Conservation (phyloP, 2,113 vertebrate species). For the Rostratula benghalensis region DNA sequence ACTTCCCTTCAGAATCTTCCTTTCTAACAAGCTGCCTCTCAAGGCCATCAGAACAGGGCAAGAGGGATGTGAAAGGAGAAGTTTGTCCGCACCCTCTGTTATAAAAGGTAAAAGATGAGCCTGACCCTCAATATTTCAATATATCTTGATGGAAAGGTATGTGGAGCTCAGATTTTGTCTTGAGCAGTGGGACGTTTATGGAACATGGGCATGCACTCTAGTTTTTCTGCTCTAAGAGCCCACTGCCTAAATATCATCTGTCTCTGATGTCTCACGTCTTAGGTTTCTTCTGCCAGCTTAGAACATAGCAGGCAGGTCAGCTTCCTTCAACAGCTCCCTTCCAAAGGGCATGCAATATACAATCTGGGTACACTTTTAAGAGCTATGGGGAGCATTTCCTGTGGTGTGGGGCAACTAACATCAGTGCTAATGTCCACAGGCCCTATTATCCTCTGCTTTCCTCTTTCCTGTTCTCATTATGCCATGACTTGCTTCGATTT, state of each 20-base stretch:
- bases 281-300: background rate
- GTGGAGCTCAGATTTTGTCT: background rate
- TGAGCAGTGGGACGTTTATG: background rate
- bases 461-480: background rate
- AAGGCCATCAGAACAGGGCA: background rate
- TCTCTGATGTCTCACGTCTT: background rate
- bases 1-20: background rate
- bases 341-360: background rate
- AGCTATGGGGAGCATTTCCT: background rate
- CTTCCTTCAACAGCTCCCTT: background rate
- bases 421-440: background rate
- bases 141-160: background rate
- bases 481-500: slow-evolving; percentile 16
- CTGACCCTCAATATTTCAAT: background rate
- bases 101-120: background rate
- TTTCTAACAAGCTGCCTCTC: background rate
- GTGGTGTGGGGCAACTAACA: background rate
- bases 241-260: background rate
- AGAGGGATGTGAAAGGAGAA: background rate
- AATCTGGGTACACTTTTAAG: background rate
- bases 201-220: background rate
- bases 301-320: background rate
- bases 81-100: background rate
- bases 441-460: background rate
- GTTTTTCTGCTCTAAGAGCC: background rate